Conservation (phyloP, 2,888 invertebrate genomes). For the Sussaba pulchella region DNA sequence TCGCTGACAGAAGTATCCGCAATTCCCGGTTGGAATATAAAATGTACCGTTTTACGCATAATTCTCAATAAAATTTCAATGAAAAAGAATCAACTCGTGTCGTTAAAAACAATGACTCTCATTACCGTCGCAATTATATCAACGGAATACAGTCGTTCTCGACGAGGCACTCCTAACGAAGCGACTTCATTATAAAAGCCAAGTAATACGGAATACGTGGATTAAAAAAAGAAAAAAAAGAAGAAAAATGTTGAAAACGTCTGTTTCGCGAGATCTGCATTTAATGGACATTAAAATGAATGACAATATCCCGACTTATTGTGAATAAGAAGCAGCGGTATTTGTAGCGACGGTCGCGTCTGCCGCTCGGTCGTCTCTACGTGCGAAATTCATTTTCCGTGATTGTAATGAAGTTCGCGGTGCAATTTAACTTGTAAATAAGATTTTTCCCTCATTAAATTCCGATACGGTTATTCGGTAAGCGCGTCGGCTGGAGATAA, state of each 20-base stretch:
- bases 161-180: conserved; percentile 44
- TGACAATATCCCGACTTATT: conserved; percentile 81
- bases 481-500: conserved; percentile 66
- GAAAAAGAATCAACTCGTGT: conserved; percentile 3
- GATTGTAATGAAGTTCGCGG: conserved; percentile 80
- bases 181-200: conserved; percentile 79
- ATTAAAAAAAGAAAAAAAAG: too few relatives aligned
- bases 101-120: conserved; percentile 8
- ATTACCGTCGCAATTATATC: not conserved
- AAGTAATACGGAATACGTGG: conserved; percentile 81
- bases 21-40: too few relatives aligned
- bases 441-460: conserved; percentile 79
- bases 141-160: conserved; percentile 43
- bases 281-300: conserved; percentile 84
- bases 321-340: conserved; percentile 79
- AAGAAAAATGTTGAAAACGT: too few relatives aligned
- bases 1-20: too few relatives aligned
- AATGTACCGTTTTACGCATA: too few relatives aligned
- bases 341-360: conserved; percentile 39
- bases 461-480: conserved; percentile 79
- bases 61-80: too few relatives aligned
- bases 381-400: conserved; percentile 79
- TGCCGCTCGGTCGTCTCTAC: conserved; percentile 48
- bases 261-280: conserved; percentile 82
- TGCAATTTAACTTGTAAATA: conserved; percentile 83